These are phyloP conservation scores for Hydraecia micacea DNA, from an alignment of 2,888 invertebrate species.

Conservation along the genomic window DNA sequence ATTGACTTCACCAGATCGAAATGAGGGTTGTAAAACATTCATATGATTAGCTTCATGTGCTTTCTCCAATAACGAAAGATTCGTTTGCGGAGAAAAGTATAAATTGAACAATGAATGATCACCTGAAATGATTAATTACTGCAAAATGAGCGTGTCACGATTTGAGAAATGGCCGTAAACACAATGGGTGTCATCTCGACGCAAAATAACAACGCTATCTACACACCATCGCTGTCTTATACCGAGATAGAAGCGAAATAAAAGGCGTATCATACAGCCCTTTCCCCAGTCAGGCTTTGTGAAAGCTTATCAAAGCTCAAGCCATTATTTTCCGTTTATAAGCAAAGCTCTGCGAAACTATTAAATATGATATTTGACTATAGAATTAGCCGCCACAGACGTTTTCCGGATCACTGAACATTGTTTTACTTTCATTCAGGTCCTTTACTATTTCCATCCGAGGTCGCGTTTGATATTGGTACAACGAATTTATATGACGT, in stretches of 20 bases:
- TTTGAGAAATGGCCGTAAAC: slow-evolving; percentile 39
- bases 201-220: slow-evolving; percentile 28
- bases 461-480: slow-evolving; percentile 43
- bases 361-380: slow-evolving; percentile 37
- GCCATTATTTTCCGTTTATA: slow-evolving; percentile 43
- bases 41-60: slow-evolving; percentile 11
- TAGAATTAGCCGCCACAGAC: slow-evolving; percentile 34
- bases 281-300: slow-evolving; percentile 24
- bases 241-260: slow-evolving; percentile 17
- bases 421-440: slow-evolving; percentile 57
- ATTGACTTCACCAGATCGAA: slow-evolving; percentile 5
- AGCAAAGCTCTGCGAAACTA: slow-evolving; percentile 29
- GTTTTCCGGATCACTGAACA: slow-evolving; percentile 63
- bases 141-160: slow-evolving; percentile 47
- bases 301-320: slow-evolving; percentile 32
- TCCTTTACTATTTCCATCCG: slow-evolving; percentile 53
- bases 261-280: slow-evolving; percentile 19
- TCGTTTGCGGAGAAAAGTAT: slow-evolving; percentile 1
- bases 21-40: slow-evolving; percentile 9
- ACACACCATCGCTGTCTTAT: slow-evolving; percentile 6
- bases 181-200: slow-evolving; percentile 30
- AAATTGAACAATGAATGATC: slow-evolving; percentile 37
- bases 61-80: slow-evolving; percentile 7
- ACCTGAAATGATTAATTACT: slow-evolving; percentile 53
- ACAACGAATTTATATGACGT: slow-evolving; percentile 43